These are phyloP conservation scores for Parnassius apollo DNA, from an alignment of 2,888 invertebrate genomes.

Conservation along the genomic window DNA sequence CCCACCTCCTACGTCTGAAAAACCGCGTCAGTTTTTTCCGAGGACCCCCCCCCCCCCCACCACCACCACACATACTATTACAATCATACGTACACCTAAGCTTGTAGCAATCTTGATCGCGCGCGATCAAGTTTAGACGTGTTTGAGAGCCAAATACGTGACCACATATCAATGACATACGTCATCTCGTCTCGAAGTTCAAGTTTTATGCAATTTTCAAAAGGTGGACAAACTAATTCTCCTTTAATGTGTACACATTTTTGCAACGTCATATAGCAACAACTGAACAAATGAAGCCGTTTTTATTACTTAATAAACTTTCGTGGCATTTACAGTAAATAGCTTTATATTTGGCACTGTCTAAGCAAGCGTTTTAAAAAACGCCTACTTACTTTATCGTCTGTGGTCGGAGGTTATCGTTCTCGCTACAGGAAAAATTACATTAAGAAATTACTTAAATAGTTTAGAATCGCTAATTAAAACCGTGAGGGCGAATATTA, in stretches of 20 bases:
- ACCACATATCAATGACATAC: conserved; percentile 30
- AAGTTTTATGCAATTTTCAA: neutral
- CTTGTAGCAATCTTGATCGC: conserved; percentile 41
- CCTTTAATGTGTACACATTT: no score
- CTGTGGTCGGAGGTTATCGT: conserved; percentile 13
- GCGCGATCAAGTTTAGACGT: conserved; percentile 64
- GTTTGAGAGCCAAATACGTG: conserved; percentile 38
- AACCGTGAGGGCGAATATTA: conserved; percentile 1
- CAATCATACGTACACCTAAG: conserved; percentile 29
- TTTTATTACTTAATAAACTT: no score
- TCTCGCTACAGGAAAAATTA: neutral
- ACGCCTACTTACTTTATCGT: no score
- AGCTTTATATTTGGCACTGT: no score
- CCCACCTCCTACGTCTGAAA: conserved; percentile 71
- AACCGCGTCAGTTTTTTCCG: conserved; percentile 65
- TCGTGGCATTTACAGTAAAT: no score
- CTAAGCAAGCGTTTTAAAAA: no score
- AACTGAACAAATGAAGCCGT: no score
- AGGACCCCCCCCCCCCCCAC: conserved; percentile 36
- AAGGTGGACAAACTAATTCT: no score
- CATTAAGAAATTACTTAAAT: neutral
- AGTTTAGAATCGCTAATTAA: no score
- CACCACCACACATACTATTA: conserved; percentile 17
- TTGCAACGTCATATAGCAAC: no score
- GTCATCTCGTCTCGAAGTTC: conserved; percentile 11